Evolutionary conservation across 2,113 vertebrate genomes (phyloP).

Genomic region (Colaptes auratus): DNA sequence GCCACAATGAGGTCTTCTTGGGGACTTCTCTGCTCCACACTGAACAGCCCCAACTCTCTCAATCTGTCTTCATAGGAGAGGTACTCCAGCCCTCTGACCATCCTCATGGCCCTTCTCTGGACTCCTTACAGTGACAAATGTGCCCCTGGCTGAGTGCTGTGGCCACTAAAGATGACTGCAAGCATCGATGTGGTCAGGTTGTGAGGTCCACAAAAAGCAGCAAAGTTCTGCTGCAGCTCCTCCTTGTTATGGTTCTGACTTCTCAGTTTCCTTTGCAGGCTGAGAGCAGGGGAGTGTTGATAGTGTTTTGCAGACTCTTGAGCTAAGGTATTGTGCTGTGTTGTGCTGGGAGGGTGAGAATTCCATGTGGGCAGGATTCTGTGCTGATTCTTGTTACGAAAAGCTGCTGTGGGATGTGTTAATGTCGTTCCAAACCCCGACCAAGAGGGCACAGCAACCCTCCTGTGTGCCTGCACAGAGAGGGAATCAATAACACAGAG

Average conservation of each 20-base stretch:
- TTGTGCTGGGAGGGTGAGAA: not conserved
- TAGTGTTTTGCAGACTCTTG: not conserved
- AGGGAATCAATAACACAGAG: not conserved
- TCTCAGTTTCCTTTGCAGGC: not conserved
- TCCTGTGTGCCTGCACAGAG: not conserved
- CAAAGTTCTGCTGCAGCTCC: not conserved
- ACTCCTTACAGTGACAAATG: not conserved
- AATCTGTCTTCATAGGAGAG: too few relatives aligned
- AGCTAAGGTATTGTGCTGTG: not conserved
- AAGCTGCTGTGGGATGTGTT: not conserved
- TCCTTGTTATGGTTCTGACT: not conserved
- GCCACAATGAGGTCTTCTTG: too few relatives aligned
- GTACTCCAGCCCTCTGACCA: too few relatives aligned
- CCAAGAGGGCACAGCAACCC: slow-evolving; percentile 10
- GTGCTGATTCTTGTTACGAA: not conserved
- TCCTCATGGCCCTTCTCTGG: too few relatives aligned
- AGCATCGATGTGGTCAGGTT: rapidly evolving
- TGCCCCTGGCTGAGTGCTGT: not conserved
- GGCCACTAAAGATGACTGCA: not conserved
- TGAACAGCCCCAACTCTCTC: too few relatives aligned
- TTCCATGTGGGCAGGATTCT: not conserved
- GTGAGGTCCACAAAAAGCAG: not conserved
- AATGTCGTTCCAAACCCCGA: not conserved
- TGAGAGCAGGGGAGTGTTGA: not conserved
- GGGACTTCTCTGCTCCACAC: too few relatives aligned